Conservation (phyloP, 1,140 invertebrate genomes). For the Brachionus koreanus region DNA sequence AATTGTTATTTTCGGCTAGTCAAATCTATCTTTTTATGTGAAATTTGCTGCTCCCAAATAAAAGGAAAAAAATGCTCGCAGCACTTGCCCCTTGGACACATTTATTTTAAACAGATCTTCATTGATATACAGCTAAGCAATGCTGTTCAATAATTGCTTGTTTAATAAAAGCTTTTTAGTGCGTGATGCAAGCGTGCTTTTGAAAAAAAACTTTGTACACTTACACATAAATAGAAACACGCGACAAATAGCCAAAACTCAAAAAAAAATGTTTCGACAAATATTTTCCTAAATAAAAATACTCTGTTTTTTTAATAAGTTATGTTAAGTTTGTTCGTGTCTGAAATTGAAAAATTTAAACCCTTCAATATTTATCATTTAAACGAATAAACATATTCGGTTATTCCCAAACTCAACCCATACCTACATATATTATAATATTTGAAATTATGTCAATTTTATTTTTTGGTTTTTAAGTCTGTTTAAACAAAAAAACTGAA, state of each 20-base stretch:
- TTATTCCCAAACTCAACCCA: background rate
- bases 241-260: background rate
- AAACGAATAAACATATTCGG: background rate
- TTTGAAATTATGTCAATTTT: conserved; percentile 5
- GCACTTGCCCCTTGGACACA: background rate
- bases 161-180: background rate
- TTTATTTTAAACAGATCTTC: background rate
- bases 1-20: background rate
- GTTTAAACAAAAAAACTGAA: background rate
- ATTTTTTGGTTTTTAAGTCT: background rate
- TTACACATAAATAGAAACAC: background rate
- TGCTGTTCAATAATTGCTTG: background rate
- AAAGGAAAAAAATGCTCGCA: background rate
- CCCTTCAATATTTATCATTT: background rate
- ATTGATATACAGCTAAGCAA: background rate
- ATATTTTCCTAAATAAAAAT: too few relatives aligned
- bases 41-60: too few relatives aligned
- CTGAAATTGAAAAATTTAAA: too few relatives aligned
- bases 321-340: too few relatives aligned
- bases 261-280: too few relatives aligned
- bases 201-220: background rate
- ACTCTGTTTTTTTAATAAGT: too few relatives aligned
- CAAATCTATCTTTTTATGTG: background rate
- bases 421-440: background rate
- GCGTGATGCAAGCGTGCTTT: background rate